Evolutionary conservation across 2,797 vertebrate species (phyloP), one percentile per base, ranked within the genome.

Genomic region (Cryptoblepharus egeriae): DNA sequence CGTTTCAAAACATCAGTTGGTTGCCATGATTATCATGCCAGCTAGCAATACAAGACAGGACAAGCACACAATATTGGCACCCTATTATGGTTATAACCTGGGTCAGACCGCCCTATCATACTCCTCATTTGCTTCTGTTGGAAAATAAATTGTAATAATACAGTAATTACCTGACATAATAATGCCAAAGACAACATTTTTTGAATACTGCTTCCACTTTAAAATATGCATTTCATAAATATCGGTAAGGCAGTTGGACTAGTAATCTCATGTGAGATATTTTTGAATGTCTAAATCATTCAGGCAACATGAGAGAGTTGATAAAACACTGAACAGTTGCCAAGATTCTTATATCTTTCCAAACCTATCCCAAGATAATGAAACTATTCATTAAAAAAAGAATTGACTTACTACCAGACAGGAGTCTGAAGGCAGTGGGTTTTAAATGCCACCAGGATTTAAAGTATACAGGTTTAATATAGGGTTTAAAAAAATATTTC

Each of bases 401-500:
- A 64, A 77, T 85, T 28, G 6, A 5, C 45, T 58, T 0, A 1
- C 60, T 89, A 72, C 88, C 84, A n/a, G 84, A 84, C 49, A 35
- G n/a, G n/a, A n/a, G 81, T 1, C 75, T 60, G 73, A 37, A 32
- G 57, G 55, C 35, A 28, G 80, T 42, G 11, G 57, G 18, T 75
- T 60, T 49, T 72, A 81, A 84, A 74, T 77, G 80, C 69, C 81
- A 85, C 60, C 78, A 13, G 35, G 65, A 80, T 82, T 94, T 93
- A 91, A 87, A 11, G 11, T 45, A 49, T 42, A 42, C 39, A 4
- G 39, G n/a, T n/a, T n/a, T n/a, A n/a, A n/a, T 88, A 87, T 91
- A 91, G 84, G 83, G 45, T 67, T 69, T 61, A 80, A 91, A 52
- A 90, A 73, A 28, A 89, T 89, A 90, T 3, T 49, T 77, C 49